Evolutionary conservation across 2,113 vertebrate genomes (phyloP).

Genomic region (Pristiophorus japonicus): DNA sequence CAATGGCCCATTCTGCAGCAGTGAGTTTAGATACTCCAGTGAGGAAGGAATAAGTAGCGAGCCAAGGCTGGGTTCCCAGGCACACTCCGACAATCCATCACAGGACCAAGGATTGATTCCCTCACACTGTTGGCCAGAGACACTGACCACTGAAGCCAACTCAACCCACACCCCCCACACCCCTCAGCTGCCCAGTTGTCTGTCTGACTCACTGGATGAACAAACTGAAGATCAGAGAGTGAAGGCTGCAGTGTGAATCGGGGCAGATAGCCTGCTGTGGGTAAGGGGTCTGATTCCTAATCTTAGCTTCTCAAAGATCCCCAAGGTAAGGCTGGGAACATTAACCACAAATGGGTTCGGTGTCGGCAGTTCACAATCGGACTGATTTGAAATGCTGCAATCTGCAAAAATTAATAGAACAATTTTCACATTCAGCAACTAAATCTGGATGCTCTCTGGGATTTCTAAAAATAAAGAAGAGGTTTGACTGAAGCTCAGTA

Average conservation of each 20-base stretch:
- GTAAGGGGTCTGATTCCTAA: background rate
- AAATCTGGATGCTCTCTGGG: background rate
- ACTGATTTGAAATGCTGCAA: background rate
- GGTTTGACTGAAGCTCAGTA: too few relatives aligned
- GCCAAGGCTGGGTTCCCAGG: background rate
- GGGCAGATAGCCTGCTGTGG: background rate
- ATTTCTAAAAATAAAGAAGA: background rate
- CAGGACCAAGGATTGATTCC: background rate
- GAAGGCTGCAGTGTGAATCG: background rate
- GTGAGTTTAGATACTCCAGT: background rate
- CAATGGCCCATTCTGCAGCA: background rate
- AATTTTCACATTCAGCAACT: background rate
- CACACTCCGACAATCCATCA: background rate
- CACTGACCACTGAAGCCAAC: background rate
- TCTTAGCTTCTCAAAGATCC: background rate
- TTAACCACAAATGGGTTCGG: background rate
- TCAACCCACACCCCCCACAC: too few relatives aligned
- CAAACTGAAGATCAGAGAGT: background rate
- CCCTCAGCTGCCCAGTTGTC: background rate
- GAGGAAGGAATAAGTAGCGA: background rate
- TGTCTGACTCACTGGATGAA: background rate
- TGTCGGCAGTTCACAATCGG: background rate
- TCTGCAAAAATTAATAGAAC: background rate
- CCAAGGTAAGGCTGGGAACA: background rate
- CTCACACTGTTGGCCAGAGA: background rate